Evolutionary conservation across 2,797 vertebrate genomes (phyloP).

Genomic region (Calcarius lapponicus): DNA sequence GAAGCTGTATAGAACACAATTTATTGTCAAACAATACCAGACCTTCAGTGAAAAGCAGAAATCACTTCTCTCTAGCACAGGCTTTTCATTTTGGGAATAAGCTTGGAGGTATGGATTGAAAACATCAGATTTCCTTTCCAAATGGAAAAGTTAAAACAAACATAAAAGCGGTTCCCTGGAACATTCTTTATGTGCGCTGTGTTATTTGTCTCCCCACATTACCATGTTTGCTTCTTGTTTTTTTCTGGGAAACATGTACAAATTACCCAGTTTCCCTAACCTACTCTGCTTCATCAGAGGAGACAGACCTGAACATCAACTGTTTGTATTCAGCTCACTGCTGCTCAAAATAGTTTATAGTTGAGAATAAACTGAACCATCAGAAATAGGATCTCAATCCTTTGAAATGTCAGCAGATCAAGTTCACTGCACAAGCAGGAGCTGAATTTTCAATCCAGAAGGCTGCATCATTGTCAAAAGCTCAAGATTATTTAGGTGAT

Average conservation of each 20-base stretch:
- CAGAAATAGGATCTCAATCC: constrained; percentile 68
- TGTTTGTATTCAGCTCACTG: constrained; percentile 58
- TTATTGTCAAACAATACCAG: constrained; percentile 64
- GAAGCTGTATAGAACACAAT: constrained; percentile 50
- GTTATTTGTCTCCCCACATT: constrained; percentile 2
- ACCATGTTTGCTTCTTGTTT: background rate
- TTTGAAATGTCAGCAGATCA: constrained; percentile 73
- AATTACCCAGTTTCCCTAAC: background rate
- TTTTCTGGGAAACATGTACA: background rate
- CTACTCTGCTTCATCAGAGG: background rate
- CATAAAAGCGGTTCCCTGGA: background rate
- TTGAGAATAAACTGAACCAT: constrained; percentile 66
- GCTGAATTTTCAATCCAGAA: constrained; percentile 56
- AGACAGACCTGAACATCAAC: constrained; percentile 51
- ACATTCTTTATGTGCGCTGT: background rate
- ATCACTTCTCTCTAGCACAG: background rate
- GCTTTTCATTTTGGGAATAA: constrained; percentile 12
- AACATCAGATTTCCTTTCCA: constrained; percentile 19
- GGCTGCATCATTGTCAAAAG: constrained; percentile 47
- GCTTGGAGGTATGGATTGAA: constrained; percentile 2
- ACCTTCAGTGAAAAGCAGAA: constrained; percentile 49
- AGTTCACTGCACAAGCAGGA: constrained; percentile 58
- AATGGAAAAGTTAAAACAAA: constrained; percentile 6
- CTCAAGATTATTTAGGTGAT: constrained; percentile 69
- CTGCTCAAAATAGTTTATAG: constrained; percentile 70